A percentile compares a stretch with the other conserved stretches of the same genome.
Conservation (phyloP, 2,888 invertebrate species). For the Cryptosula pallasiana region DNA sequence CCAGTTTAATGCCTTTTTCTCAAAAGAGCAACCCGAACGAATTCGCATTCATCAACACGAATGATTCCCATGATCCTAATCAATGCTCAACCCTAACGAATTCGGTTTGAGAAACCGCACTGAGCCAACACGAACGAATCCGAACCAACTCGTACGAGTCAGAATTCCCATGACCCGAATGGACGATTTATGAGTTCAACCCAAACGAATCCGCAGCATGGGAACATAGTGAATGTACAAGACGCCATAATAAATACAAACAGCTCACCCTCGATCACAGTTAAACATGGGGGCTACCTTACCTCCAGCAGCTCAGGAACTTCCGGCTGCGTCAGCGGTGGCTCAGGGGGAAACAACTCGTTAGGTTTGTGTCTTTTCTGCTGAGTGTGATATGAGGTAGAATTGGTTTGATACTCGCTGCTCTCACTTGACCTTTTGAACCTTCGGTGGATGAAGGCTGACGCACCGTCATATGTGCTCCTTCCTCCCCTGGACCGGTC, state of each 20-base stretch:
- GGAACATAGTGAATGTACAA: no score
- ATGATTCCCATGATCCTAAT: no score
- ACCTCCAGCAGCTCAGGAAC: constrained; percentile 43
- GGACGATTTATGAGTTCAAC: no score
- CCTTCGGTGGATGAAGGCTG: constrained; percentile 25
- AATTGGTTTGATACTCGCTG: background rate
- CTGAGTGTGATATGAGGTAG: background rate
- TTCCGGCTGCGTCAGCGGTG: constrained; percentile 26
- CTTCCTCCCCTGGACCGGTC: constrained; percentile 91
- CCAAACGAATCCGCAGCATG: no score
- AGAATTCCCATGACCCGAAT: no score
- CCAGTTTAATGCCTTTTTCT: no score
- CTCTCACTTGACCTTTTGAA: constrained; percentile 20
- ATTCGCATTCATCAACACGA: no score
- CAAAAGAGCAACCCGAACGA: no score
- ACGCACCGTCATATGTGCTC: constrained; percentile 68
- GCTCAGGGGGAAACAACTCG: background rate
- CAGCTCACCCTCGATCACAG: background rate
- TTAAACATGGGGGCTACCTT: background rate
- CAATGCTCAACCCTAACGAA: no score
- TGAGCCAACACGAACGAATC: no score
- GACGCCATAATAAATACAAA: background rate
- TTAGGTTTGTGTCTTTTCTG: background rate
- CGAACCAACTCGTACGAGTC: no score
- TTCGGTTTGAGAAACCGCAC: no score